Evolutionary conservation across 2,888 invertebrate genomes (phyloP), one percentile per base, ranked within the genome.

Genomic region (Leptogaster cylindrica): DNA sequence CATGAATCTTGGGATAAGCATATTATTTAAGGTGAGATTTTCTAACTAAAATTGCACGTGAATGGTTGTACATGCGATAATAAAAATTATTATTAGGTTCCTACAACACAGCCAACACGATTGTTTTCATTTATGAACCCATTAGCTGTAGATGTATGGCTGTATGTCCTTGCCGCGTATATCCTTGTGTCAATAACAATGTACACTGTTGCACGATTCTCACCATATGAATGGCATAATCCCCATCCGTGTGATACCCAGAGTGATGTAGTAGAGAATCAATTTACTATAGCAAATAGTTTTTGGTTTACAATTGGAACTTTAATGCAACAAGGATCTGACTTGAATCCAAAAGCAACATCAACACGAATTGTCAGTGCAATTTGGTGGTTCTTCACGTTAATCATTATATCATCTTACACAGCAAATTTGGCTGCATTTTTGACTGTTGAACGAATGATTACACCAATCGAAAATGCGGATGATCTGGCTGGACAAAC

Each of bases 311-410:
- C 93, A 72, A 93, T 96, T 44, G 97, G 97, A 25, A 95, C 95
- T 23, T 89, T 97, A 75, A 88, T 97, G 85, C 91, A 96, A 76
- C 96, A 96, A 81, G 95, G 94, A 71, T 93, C 93, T 69, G 93
- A 93, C 70, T 83, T 94, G 72, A 93, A 95, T 82, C 97, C 97
- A 51, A 96, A 90, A 91, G 93, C 93, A 2, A 92, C 93, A 2
- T 93, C 93, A 3, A 98, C 98, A 0, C 85, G 98, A 64, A 93
- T 98, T 72, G 96, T 98, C 4, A 96, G 97, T 7, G 96, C 93
- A 0, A 93, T 95, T 74, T 99, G 98, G 98, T 99, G 98, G 97
- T 98, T 99, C 83, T 99, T 99, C 83, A 98, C 97, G 0, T 86
- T 99, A 39, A 98, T 99, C 79, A 96, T 98, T 78, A 93, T 98